Evolutionary conservation across 2,797 vertebrate genomes (phyloP), one percentile per base, ranked within the genome.

Genomic region (Margarornis squamiger): DNA sequence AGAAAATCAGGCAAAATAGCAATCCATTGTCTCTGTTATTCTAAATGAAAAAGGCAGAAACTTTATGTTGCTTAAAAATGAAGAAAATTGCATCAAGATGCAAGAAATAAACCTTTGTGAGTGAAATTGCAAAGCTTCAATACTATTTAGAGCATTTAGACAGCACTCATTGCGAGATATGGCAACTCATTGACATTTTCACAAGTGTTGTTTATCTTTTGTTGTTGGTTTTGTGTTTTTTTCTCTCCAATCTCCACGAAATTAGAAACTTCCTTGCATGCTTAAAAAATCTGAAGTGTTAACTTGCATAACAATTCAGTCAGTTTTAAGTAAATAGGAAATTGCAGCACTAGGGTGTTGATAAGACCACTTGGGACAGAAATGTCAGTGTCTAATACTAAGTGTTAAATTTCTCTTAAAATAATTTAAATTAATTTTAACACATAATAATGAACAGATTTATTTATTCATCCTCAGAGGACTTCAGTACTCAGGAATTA

Each of bases 391-490:
- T 85, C 71, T 96, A 90, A 83, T 59, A 71, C 26, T 57, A 77
- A 86, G 77, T 66, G 83, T 72, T 93, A 92, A 68, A 88, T 83
- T 79, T 85, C 8, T 87, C 66, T 72, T 55, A 21, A 86, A 91
- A 65, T 65, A 2, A 91, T 91, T 88, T 54, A 81, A 93, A 95
- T 92, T 93, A 78, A 90, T 94, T 96, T 93, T 84, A 86, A 52
- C 76, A 90, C 83, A 41, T 90, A 92, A 81, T 90, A 95, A 92
- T 90, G 86, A 95, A 48, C 27, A 65, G 27, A 67, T 83, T 93
- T 93, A 93, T 90, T 92, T 94, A 66, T 88, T 34, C 8, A 21
- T 88, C 86, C 71, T 85, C 93, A 84, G 59, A 90, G 32, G 66
- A 46, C 8, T 70, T 26, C 77, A 71, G 10, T 57, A n/a, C 13